A percentile compares a stretch with the other conserved stretches of the same genome.
phyloP scores from a whole-genome alignment of 2,888 invertebrate genomes.

The Scaptomyza cyrtandrae region DNA sequence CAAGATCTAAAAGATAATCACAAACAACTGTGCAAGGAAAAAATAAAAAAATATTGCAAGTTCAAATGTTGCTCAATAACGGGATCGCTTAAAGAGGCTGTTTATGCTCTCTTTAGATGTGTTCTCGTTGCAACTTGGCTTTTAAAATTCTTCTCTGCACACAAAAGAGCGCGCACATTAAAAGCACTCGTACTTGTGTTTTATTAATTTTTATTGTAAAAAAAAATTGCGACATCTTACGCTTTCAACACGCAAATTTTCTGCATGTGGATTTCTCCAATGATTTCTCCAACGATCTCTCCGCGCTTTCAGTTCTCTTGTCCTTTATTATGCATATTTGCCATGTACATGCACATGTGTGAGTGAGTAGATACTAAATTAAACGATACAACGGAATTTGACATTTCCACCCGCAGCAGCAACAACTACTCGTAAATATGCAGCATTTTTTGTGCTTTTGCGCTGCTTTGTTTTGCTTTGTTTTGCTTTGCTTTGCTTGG shows the following conservation, averaged over 20 bases:
- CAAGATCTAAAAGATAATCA: not conserved
- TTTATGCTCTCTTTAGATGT: not conserved
- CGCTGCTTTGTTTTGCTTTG: not conserved
- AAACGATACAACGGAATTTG: not conserved
- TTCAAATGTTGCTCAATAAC: not conserved
- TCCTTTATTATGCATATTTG: not conserved
- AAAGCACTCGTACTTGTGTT: not conserved
- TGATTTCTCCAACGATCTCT: conserved; percentile 1
- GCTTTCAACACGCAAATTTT: not conserved
- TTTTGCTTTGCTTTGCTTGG: no score
- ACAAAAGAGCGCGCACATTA: not conserved
- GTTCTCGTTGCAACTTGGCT: not conserved
- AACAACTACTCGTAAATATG: not conserved
- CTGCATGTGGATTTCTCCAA: not conserved
- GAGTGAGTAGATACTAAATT: not conserved
- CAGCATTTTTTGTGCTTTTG: not conserved
- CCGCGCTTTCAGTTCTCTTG: not conserved
- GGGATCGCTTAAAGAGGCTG: not conserved
- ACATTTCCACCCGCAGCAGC: not conserved
- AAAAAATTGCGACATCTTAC: not conserved
- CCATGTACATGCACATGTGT: not conserved
- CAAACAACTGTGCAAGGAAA: no score
- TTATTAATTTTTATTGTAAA: not conserved
- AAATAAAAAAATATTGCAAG: not conserved
- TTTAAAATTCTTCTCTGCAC: not conserved